Evolutionary conservation across 2,888 invertebrate genomes (phyloP), one percentile per base, ranked within the genome.

Genomic region (Pseudeuparius sepicola): DNA sequence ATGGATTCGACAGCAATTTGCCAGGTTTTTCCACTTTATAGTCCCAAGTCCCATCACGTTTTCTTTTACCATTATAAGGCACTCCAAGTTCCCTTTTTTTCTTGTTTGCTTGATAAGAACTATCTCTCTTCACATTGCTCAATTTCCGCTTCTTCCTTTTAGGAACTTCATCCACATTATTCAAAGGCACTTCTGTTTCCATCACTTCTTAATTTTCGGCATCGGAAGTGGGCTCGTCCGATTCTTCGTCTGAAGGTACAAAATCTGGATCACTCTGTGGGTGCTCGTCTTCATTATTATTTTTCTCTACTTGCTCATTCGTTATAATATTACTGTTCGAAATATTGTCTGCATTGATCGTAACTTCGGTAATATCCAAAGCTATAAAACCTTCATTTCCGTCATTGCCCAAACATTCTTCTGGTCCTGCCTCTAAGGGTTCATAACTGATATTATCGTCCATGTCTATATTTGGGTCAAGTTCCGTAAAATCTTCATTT

Each of bases 31-130:
- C n/a, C 15, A 18, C 20, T 4, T 31, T 20, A 20, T 18, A 23
- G 13, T 31, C 20, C 31, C 31, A 31, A 6, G 12, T 31, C 11
- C 20, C 20, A n/a, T 31, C 31, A 27, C 7, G 27, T 27, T 7
- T 27, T 4, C 27, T 4, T 27, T 27, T 27, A 11, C 27, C 27
- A 11, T 27, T n/a, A 27, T 27, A 27, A 11, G 27, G 10, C 7
- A 27, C 11, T 11, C 27, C 27, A 13, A n/a, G n/a, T 27, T n/a
- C 27, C 4, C 27, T n/a, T 27, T 27, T 27, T 9, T 14, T 27
- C 13, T 27, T 10, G 14, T 27, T 27, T 12, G 20, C 20, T 20
- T n/a, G 20, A 20, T 20, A 20, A 20, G 20, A 7, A 20, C 20
- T 20, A 20, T 20, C 20, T 20, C 20, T 20, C 20, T 20, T 20